Percentiles rank a stretch among this genome's conserved stretches.
Evolutionary conservation across 2,113 vertebrate species (phyloP).

Genomic region (Galbula dea): DNA sequence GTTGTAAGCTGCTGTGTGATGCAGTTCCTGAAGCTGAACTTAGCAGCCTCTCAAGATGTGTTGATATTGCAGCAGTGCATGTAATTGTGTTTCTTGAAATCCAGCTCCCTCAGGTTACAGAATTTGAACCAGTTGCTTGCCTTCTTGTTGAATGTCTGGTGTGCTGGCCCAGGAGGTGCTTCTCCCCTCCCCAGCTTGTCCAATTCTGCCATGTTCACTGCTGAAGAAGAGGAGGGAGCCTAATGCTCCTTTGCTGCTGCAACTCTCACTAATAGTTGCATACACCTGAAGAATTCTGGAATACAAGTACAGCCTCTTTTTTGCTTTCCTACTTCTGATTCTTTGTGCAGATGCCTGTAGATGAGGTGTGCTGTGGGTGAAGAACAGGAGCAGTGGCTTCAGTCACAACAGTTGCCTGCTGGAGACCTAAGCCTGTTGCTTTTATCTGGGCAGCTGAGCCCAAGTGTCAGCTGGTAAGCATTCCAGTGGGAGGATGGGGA

Average conservation of each 20-base stretch:
- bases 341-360: fast-evolving
- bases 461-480: constrained; percentile 23
- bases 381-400: neutral
- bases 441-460: neutral
- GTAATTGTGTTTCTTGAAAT: neutral
- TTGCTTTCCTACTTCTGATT: neutral
- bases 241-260: neutral
- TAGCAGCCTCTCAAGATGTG: neutral
- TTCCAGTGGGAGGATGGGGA: neutral
- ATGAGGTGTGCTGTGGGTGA: neutral
- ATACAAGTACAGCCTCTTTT: neutral
- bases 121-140: neutral
- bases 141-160: neutral
- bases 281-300: neutral
- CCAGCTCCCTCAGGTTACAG: neutral
- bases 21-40: neutral
- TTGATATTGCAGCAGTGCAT: fast-evolving
- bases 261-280: neutral
- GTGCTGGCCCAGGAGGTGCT: neutral
- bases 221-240: neutral
- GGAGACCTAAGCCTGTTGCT: neutral
- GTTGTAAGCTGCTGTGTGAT: neutral
- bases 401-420: neutral
- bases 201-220: neutral
- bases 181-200: neutral